Percentiles rank a stretch among this genome's conserved stretches.
phyloP scores from a whole-genome alignment of 1,140 invertebrate genomes.

The Drosophila littoralis region DNA sequence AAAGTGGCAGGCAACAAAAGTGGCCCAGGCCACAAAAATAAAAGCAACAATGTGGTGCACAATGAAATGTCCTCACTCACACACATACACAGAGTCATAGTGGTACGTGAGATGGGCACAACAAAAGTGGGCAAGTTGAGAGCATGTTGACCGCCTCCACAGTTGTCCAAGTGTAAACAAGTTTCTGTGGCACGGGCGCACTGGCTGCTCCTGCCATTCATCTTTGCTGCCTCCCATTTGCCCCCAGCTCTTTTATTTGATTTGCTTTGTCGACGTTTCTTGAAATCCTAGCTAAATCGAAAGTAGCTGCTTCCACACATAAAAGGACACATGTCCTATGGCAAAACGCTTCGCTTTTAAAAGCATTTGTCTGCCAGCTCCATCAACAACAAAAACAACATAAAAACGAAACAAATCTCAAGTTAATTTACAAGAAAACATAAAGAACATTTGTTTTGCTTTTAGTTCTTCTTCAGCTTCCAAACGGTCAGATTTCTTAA shows the following conservation, averaged over 20 bases:
- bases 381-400: constrained; percentile 8
- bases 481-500: constrained; percentile 44
- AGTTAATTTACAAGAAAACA: constrained; percentile 72
- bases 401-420: constrained; percentile 30
- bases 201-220: neutral
- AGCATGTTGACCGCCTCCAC: constrained; percentile 62
- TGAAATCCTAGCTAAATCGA: constrained; percentile 51
- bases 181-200: constrained; percentile 23
- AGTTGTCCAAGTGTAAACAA: constrained; percentile 63
- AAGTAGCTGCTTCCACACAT: constrained; percentile 52
- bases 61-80: constrained; percentile 68
- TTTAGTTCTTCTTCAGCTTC: constrained; percentile 23
- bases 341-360: constrained; percentile 67
- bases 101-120: constrained; percentile 12
- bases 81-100: constrained; percentile 17
- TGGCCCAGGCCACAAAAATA: constrained; percentile 48
- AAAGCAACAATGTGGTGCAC: constrained; percentile 70
- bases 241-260: constrained; percentile 40
- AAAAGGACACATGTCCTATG: constrained; percentile 73
- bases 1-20: constrained; percentile 44
- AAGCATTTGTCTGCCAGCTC: constrained; percentile 68
- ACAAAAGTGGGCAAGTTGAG: constrained; percentile 64
- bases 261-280: constrained; percentile 43
- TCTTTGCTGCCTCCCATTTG: constrained; percentile 7
- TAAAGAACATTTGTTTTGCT: constrained; percentile 26